These are phyloP conservation scores for Crocidura indochinensis DNA, from an alignment of 2,797 vertebrate genomes.

Conservation along the genomic window DNA sequence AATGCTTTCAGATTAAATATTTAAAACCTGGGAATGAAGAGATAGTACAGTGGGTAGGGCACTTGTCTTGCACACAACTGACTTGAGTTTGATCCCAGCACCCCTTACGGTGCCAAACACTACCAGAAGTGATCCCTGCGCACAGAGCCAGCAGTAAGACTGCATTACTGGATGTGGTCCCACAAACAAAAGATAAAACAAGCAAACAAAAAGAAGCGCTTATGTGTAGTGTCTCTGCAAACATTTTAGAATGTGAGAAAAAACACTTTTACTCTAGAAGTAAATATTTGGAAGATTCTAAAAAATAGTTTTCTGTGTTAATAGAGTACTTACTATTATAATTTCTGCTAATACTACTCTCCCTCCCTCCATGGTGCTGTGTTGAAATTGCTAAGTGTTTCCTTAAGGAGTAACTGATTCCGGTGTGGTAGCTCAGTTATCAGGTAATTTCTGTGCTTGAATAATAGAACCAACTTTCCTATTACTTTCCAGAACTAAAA, in stretches of 20 bases:
- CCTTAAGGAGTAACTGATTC: neutral
- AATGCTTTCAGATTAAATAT: too few species aligned
- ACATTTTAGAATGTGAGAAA: neutral
- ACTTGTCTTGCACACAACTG: too few species aligned
- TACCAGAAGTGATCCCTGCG: too few species aligned
- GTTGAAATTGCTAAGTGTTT: neutral
- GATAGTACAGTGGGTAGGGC: too few species aligned
- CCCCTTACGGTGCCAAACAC: too few species aligned
- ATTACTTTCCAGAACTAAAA: neutral
- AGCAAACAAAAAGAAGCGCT: neutral
- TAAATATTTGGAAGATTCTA: slow-evolving; percentile 1
- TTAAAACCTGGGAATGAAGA: too few species aligned
- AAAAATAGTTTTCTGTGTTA: neutral
- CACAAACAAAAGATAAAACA: too few species aligned
- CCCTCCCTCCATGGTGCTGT: neutral
- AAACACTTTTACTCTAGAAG: slow-evolving; percentile 6
- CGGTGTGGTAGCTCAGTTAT: neutral
- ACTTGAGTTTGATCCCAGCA: too few species aligned
- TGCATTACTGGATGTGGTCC: too few species aligned
- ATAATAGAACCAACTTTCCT: neutral
- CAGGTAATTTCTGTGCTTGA: neutral
- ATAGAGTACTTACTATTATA: neutral
- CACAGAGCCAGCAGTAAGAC: too few species aligned
- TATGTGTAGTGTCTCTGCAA: neutral
- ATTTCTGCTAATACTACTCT: neutral